Evolutionary conservation across 1,140 invertebrate species (phyloP).

Genomic region (Magallana ariakensis): DNA sequence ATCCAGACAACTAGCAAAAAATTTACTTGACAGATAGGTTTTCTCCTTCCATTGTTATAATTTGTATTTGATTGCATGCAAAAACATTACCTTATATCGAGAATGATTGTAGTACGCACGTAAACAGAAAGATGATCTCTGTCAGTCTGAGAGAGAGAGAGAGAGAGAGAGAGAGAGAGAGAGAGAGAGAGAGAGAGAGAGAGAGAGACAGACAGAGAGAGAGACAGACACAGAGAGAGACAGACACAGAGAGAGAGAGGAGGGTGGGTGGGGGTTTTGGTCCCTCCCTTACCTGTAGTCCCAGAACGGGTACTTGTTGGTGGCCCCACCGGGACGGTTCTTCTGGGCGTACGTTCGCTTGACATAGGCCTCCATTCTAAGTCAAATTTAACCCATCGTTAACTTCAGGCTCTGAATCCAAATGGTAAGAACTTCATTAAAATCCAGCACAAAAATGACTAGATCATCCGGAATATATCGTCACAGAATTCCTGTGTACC

Average conservation of each 20-base stretch:
- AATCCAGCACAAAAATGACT: not conserved
- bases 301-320: slow-evolving; percentile 38
- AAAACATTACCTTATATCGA: too few relatives aligned
- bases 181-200: not conserved
- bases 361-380: slow-evolving; percentile 32
- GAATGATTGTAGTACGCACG: too few relatives aligned
- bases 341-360: slow-evolving; percentile 32
- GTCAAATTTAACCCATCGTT: not conserved
- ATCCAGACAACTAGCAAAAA: not conserved
- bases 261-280: not conserved
- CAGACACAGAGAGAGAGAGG: not conserved
- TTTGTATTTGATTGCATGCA: too few relatives aligned
- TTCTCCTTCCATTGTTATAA: too few relatives aligned
- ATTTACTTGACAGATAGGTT: not conserved
- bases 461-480: not conserved
- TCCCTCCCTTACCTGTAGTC: slow-evolving; percentile 29
- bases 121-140: too few relatives aligned
- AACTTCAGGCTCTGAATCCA: not conserved
- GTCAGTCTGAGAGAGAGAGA: too few relatives aligned
- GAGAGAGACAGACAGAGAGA: not conserved
- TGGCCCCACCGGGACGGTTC: not conserved
- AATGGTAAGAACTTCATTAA: not conserved
- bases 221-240: not conserved
- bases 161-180: not conserved
- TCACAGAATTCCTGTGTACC: not conserved